phyloP scores from a whole-genome alignment of 1,140 invertebrate species.

The Pectinophora gossypiella region DNA sequence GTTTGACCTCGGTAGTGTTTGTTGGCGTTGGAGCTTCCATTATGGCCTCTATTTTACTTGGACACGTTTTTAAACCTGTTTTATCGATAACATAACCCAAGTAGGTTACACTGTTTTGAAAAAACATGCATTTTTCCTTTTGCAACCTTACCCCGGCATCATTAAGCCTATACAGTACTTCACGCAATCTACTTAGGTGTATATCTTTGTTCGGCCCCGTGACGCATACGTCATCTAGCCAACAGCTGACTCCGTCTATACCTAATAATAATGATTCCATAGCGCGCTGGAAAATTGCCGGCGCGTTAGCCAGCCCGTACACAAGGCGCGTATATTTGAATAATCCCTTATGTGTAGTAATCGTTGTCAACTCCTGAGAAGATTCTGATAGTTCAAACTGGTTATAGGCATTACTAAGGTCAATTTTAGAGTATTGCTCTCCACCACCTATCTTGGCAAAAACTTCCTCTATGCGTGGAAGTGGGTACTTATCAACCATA shows the following conservation, averaged over 20 bases:
- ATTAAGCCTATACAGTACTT: not conserved
- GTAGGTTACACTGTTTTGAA: slow-evolving; percentile 15
- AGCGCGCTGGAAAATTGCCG: not conserved
- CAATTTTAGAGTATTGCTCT: not conserved
- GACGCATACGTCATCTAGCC: not conserved
- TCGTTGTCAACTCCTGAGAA: slow-evolving; percentile 1
- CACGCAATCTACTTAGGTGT: not conserved
- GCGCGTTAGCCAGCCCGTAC: not conserved
- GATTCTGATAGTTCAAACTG: not conserved
- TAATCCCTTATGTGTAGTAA: not conserved
- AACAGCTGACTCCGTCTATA: not conserved
- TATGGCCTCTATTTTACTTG: slow-evolving; percentile 36
- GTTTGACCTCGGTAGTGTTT: slow-evolving; percentile 26
- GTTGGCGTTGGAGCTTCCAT: slow-evolving; percentile 28
- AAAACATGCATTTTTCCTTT: slow-evolving; percentile 2
- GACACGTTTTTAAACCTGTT: slow-evolving; percentile 25
- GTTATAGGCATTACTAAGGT: slow-evolving; percentile 1
- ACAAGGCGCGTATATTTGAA: slow-evolving; percentile 1
- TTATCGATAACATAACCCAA: slow-evolving; percentile 33
- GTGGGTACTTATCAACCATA: not conserved
- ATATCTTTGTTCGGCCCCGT: not conserved
- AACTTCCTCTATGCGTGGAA: too few relatives aligned
- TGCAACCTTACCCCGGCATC: not conserved
- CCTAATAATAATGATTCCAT: not conserved
- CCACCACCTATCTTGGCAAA: not conserved